phyloP scores from a whole-genome alignment of 1,140 invertebrate species.

The Pissodes strobi region DNA sequence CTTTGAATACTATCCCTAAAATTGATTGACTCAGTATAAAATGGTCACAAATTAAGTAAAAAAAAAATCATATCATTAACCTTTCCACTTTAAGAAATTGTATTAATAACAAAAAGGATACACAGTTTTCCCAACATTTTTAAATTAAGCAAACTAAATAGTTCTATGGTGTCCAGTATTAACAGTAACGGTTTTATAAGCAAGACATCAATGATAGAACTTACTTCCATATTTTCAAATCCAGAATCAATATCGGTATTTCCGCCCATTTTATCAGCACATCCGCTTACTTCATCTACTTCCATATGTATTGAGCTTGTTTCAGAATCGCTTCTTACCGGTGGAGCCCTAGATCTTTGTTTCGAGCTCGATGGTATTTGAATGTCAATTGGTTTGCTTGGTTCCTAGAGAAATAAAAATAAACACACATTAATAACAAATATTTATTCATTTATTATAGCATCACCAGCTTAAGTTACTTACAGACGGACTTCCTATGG shows the following conservation, averaged over 20 bases:
- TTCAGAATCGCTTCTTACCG: conserved; percentile 50
- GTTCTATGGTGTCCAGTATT: too few species aligned
- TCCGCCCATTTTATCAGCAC: conserved; percentile 58
- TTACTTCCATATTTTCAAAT: conserved; percentile 77
- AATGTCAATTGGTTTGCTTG: conserved; percentile 51
- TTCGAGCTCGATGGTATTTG: conserved; percentile 47
- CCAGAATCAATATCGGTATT: conserved; percentile 72
- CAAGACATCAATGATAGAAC: conserved; percentile 6
- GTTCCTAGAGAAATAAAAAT: conserved; percentile 30
- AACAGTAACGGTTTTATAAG: too few species aligned
- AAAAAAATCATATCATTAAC: too few species aligned
- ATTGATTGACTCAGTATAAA: too few species aligned
- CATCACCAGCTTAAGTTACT: too few species aligned
- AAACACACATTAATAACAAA: neutral
- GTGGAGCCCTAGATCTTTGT: conserved; percentile 38
- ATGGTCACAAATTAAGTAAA: too few species aligned
- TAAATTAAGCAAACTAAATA: neutral
- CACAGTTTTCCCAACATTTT: too few species aligned
- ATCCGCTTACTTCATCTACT: conserved; percentile 61
- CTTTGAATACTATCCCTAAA: too few species aligned
- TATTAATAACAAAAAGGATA: too few species aligned
- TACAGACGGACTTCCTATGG: too few species aligned
- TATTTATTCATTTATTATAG: too few species aligned
- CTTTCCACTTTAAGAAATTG: too few species aligned
- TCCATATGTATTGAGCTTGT: conserved; percentile 61